These are phyloP conservation scores for Scomber scombrus DNA, from an alignment of 2,113 vertebrate genomes.

Conservation along the genomic window DNA sequence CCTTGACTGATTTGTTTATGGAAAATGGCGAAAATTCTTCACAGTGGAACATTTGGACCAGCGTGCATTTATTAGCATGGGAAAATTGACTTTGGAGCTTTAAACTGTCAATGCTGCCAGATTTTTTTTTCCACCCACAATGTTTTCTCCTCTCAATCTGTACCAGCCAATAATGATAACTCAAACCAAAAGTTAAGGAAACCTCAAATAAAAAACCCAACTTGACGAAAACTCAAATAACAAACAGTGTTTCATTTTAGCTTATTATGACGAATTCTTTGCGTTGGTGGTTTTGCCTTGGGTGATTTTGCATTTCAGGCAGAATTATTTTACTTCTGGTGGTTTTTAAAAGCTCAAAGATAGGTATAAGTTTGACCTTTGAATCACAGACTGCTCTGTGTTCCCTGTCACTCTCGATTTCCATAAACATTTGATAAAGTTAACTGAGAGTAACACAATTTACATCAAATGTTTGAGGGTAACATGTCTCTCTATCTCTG, in stretches of 20 bases:
- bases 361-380: no score
- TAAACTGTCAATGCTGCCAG: background rate
- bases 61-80: constrained; percentile 6
- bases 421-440: background rate
- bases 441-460: background rate
- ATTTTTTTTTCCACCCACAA: background rate
- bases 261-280: no score
- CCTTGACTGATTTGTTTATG: constrained; percentile 39
- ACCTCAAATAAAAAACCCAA: no score
- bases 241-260: background rate
- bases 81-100: constrained; percentile 19
- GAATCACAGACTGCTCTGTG: no score
- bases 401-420: no score
- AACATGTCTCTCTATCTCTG: background rate
- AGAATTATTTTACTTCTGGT: no score
- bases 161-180: background rate
- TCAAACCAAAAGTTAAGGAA: background rate
- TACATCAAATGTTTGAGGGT: background rate
- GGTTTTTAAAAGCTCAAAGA: no score
- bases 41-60: constrained; percentile 13
- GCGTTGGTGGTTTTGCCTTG: no score
- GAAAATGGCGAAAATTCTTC: constrained; percentile 31
- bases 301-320: no score
- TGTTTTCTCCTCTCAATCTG: constrained; percentile 3
- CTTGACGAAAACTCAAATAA: background rate